Evolutionary conservation across 2,797 vertebrate genomes (phyloP).

Genomic region (Leuciscus waleckii): DNA sequence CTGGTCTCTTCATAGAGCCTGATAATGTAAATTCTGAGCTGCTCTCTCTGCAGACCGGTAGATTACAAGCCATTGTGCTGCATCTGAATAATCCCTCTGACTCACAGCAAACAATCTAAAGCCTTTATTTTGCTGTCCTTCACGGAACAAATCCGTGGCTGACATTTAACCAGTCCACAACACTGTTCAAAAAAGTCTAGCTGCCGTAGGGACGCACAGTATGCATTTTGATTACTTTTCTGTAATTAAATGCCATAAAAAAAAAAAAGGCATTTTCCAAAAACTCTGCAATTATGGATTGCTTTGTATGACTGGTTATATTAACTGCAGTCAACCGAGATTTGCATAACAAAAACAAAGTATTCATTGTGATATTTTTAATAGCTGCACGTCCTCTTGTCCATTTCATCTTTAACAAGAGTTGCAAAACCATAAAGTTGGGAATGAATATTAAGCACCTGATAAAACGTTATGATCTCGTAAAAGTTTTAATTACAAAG

Average conservation of each 20-base stretch:
- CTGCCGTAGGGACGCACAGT: slow-evolving; percentile 58
- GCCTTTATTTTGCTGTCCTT: slow-evolving; percentile 79
- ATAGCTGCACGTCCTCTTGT: not conserved
- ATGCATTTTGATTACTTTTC: slow-evolving; percentile 32
- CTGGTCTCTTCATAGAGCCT: slow-evolving; percentile 71
- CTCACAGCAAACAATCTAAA: slow-evolving; percentile 73
- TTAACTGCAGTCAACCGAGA: not conserved
- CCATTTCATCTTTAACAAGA: slow-evolving; percentile 10
- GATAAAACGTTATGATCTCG: slow-evolving; percentile 54
- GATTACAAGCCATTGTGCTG: slow-evolving; percentile 83
- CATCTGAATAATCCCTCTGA: slow-evolving; percentile 79
- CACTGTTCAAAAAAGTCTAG: slow-evolving; percentile 68
- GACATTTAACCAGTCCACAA: slow-evolving; percentile 80
- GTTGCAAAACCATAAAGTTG: slow-evolving; percentile 38
- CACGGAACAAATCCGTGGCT: slow-evolving; percentile 75
- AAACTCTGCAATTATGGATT: slow-evolving; percentile 7
- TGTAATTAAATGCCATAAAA: not conserved
- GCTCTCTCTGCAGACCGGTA: slow-evolving; percentile 75
- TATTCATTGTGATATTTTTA: not conserved
- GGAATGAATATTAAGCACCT: slow-evolving; percentile 39
- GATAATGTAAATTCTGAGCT: slow-evolving; percentile 70
- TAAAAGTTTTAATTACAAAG: slow-evolving; percentile 61
- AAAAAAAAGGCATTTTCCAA: not conserved
- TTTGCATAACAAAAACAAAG: slow-evolving; percentile 28
- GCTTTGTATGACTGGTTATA: not conserved